These are phyloP conservation scores for Morphnarchus princeps DNA, from an alignment of 2,113 vertebrate genomes.

Conservation along the genomic window DNA sequence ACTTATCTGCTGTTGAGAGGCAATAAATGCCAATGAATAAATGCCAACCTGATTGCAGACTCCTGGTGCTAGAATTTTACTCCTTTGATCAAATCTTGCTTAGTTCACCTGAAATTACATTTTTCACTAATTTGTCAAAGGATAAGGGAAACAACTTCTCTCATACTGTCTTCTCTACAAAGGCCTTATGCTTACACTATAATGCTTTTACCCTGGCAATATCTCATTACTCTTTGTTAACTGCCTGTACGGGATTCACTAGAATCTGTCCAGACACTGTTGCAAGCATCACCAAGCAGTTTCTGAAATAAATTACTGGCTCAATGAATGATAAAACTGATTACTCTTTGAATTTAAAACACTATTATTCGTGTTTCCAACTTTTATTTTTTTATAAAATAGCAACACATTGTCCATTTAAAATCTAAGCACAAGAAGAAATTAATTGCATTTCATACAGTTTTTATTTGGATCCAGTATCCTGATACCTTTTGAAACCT, in stretches of 20 bases:
- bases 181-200: not conserved
- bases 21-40: not conserved
- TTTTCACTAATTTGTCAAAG: not conserved
- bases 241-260: not conserved
- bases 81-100: not conserved
- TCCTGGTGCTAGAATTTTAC: not conserved
- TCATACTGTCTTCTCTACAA: not conserved
- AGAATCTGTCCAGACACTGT: not conserved
- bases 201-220: not conserved
- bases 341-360: not conserved
- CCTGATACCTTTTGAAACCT: not conserved
- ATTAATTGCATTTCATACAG: not conserved
- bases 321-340: not conserved
- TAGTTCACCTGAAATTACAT: not conserved
- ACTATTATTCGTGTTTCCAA: not conserved
- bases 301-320: not conserved
- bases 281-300: not conserved
- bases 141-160: not conserved
- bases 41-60: not conserved
- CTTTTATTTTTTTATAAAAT: not conserved
- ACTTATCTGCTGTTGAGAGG: not conserved
- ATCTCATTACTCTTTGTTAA: not conserved
- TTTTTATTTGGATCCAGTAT: not conserved
- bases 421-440: not conserved
- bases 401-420: not conserved